Conservation (phyloP, 2,113 vertebrate genomes). For the Panthera uncia region DNA sequence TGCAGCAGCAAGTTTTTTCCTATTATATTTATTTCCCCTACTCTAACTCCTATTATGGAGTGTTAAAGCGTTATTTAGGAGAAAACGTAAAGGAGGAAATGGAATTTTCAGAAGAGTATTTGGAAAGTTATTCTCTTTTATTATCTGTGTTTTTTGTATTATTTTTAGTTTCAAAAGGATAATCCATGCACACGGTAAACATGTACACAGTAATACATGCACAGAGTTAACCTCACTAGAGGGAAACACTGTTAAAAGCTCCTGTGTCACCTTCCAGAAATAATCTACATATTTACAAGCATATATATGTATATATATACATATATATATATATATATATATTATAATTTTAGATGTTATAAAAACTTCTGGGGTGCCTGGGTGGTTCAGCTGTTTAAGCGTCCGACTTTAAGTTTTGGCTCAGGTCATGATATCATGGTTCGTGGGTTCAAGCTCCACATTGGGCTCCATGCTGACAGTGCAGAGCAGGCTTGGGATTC, state of each 20-base stretch:
- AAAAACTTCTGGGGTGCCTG: neutral
- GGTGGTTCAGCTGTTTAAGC: too few relatives aligned
- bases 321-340: neutral
- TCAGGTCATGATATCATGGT: too few relatives aligned
- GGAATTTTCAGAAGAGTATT: neutral
- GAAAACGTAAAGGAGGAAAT: neutral
- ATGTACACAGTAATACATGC: neutral
- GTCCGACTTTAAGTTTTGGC: too few relatives aligned
- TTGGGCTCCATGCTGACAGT: too few relatives aligned
- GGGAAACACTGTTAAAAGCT: neutral
- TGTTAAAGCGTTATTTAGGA: neutral
- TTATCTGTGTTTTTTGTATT: neutral
- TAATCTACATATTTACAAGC: neutral
- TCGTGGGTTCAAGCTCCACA: too few relatives aligned
- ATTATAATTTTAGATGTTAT: neutral
- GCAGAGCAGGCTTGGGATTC: too few relatives aligned
- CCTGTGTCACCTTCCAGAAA: neutral
- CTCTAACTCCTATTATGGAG: neutral
- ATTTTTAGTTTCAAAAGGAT: neutral
- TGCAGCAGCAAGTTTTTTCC: neutral
- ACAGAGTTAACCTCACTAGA: neutral
- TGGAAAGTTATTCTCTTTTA: neutral
- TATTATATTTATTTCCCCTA: neutral
- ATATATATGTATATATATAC: neutral
- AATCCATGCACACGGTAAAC: neutral